Evolutionary conservation across 2,888 invertebrate species (phyloP), one percentile per base, ranked within the genome.

Genomic region (Conchocele bisecta): DNA sequence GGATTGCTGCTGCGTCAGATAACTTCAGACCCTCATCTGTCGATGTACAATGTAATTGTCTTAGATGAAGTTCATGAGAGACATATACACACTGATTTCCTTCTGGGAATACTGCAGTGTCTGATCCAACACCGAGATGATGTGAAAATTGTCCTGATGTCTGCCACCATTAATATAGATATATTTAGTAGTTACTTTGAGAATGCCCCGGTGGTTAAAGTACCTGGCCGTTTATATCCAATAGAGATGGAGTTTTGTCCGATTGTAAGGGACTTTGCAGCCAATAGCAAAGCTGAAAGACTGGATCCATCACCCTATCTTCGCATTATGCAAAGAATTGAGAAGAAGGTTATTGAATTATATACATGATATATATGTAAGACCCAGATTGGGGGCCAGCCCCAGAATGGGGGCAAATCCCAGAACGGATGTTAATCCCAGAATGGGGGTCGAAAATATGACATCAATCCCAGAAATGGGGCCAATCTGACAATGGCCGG

Each of bases 31-130:
- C 94, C 95, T 29, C 93, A 93, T 69, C 92, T 98, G 26, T 83
- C 86, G 3, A 94, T 94, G 74, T 98, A 98, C 91, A 96, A 97
- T 91, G 96, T 98, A 1, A 94, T 99, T 58, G 96, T 99, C 46
- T 93, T 99, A 53, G 99, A 99, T 90, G 99, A 99, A 92, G 90
- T 99, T 15, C 99, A 99, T 88, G 99, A 99, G 90, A 93, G 99
- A 15, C 98, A 99, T 92, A 93, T 99, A 3, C 95, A 97, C 91
- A 98, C 98, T 1, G 91, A 91, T 80, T 91, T 90, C 77, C 92
- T 99, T 39, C 92, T 99, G 4, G 99, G 99, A 0, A 95, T 99
- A 0, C 94, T 99, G 82, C 98, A 98, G 90, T 98, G 98, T 90
- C 92, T 99, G 9, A 93, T 98, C 50, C 94, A 95, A 83, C 95